Evolutionary conservation across 1,140 invertebrate genomes (phyloP), one percentile per base, ranked within the genome.

Genomic region (Drosophila punjabiensis): DNA sequence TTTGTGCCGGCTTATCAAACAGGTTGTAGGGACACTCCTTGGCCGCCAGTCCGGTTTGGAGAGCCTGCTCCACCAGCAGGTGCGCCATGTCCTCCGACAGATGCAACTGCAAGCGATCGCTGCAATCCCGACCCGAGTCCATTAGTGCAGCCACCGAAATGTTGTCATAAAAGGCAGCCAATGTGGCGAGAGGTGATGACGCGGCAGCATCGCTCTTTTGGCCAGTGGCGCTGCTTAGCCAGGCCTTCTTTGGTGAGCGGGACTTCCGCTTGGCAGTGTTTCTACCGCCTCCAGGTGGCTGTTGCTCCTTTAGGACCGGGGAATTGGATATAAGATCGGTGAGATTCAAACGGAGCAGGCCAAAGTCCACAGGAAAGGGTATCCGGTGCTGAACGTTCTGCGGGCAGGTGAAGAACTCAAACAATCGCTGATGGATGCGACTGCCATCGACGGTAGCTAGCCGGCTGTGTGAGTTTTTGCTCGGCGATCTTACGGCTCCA

Each of bases 351-450:
- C 82, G 81, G 30, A 93, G 47, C 35, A 92, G 64, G 3, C 76
- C 32, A 81, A 93, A 92, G 43, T 93, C 76, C 11, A 93, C 76
- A 0, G 92, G 92, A 81, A 91, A 93, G 5, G 92, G 92, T 56
- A 93, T 85, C 24, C 78, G 68, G 10, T 83, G 71, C 24, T 77
- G 73, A 0, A 76, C 53, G 66, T 93, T 93, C 59, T 93, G 92
- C 13, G 80, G 52, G 13, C 55, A 52, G 1, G 92, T 92, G 32
- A 79, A 93, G 50, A 87, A 93, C 56, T 93, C 92, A 58, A 92
- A 93, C 13, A 93, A 50, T 6, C 68, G 74, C 28, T 83, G 77
- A 69, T 93, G 92, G 8, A 91, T 79, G 37, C 87, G 76, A 8
- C 82, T 52, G 33, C 60, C 62, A 32, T 80, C 64, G 50, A 90